Conservation (phyloP, 2,888 invertebrate genomes). For the Andrena hattorfiana region DNA sequence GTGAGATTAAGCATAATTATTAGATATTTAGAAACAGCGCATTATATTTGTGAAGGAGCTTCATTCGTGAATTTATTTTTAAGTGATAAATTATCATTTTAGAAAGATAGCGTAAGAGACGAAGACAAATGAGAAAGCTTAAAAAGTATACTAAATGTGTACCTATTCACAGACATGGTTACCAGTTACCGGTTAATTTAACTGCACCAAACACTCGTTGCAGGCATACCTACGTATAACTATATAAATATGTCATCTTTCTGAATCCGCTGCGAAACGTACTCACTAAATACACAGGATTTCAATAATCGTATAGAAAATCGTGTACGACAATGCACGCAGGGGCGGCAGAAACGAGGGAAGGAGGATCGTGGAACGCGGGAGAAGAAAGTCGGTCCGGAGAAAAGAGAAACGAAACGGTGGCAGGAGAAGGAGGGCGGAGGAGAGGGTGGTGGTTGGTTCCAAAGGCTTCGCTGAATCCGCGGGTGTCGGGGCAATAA, state of each 20-base stretch:
- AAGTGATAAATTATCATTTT: too few species aligned
- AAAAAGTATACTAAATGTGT: too few species aligned
- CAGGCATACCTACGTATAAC: too few species aligned
- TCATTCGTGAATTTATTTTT: too few species aligned
- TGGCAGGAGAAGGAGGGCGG: conserved; percentile 48
- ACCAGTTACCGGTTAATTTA: too few species aligned
- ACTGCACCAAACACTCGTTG: too few species aligned
- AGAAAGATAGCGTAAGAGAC: too few species aligned
- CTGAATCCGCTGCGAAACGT: background rate
- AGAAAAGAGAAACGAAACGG: conserved; percentile 58
- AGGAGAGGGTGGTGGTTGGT: conserved; percentile 53
- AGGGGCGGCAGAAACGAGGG: conserved; percentile 7
- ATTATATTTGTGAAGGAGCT: too few species aligned
- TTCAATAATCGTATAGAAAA: background rate
- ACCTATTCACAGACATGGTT: too few species aligned
- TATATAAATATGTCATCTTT: background rate
- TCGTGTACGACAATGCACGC: background rate
- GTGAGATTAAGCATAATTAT: too few species aligned
- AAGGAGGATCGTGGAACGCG: conserved; percentile 33
- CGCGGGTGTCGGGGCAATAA: conserved; percentile 83
- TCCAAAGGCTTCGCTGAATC: conserved; percentile 72
- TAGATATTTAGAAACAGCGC: too few species aligned
- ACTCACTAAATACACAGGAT: background rate
- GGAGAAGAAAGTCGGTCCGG: conserved; percentile 39
- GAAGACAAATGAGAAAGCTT: too few species aligned